A percentile compares a stretch with the other conserved stretches of the same genome.
Evolutionary conservation across 2,888 invertebrate genomes (phyloP).

Genomic region (Callyntrura guangdongensis): DNA sequence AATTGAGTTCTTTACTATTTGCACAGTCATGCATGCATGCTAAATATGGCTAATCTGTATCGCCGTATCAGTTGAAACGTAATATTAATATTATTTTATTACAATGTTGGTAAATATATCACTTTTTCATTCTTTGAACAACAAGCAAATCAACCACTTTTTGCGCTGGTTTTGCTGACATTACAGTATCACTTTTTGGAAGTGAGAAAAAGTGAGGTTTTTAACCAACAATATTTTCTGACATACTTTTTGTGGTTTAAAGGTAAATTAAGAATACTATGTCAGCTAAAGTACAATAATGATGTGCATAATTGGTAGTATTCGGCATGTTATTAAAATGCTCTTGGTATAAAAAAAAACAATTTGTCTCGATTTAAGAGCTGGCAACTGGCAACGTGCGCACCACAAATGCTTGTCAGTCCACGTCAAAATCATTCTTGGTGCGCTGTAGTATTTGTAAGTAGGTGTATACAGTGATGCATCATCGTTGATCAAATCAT

Average conservation of each 20-base stretch:
- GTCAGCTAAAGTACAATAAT: neutral
- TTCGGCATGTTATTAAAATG: no score
- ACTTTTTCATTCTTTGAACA: no score
- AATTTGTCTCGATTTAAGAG: constrained; percentile 28
- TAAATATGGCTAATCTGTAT: no score
- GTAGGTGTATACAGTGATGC: neutral
- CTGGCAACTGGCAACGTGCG: neutral
- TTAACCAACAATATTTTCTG: neutral
- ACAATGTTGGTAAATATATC: no score
- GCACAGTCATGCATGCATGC: no score
- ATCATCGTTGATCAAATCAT: no score
- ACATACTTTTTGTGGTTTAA: constrained; percentile 42
- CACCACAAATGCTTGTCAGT: neutral
- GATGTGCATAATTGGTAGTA: no score
- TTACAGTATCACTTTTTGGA: constrained; percentile 6
- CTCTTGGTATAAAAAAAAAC: neutral
- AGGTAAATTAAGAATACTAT: constrained; percentile 33
- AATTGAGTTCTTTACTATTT: no score
- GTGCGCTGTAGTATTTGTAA: neutral
- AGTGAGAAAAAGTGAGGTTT: neutral
- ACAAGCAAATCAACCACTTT: no score
- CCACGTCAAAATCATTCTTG: neutral
- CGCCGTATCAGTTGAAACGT: no score
- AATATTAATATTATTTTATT: no score
- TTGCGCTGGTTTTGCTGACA: no score